Base-by-base conservation (phyloP, 2,797 vertebrate species). In the Semaprochilodus insignis region DNA sequence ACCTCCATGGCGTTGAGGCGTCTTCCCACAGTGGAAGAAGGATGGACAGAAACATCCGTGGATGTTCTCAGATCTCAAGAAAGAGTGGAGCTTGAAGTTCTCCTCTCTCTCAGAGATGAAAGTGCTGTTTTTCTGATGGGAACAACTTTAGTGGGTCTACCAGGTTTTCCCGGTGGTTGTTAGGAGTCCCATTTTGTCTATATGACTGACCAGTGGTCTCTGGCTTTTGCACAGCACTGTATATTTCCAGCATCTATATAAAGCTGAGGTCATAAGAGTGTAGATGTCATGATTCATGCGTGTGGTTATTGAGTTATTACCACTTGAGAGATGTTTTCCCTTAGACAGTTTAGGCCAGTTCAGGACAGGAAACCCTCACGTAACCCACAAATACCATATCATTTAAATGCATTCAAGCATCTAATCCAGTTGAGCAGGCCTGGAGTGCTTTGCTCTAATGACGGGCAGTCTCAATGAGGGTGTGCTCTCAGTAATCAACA, bases 401-500 rank as follows among this genome's bases (percentile, higher is more conserved):
- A 31, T 63, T 63, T 63, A 27, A 63, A 27, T 63, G 25, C 23
- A 63, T 15, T 63, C 23, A 63, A 63, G 16, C 31, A 21, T 65
- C 27, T 4, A 48, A 48, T 48, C 44, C 44, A 13, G 25, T 65
- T 34, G 0, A 3, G 15, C 15, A 17, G 27, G 13, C 25, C 17
- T 66, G 63, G 65, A 21, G 2, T 36, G 27, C 6, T 36, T 7
- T 40, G 31, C 21, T 67, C 65, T 40, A 31, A 40, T 67, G 65
- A 40, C 40, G 16, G 17, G 17, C 14, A 4, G 17, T 31, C 21
- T 36, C 10, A 15, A n/a, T 16, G 3, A 36, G 65, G 34, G 65
- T 21, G 65, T 40, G 34, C 10, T 67, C 65, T 67, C 65, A 36
- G 34, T 40, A 67, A 67, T 67, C 65, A 67, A 40, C 65, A 36